A percentile compares a stretch with the other conserved stretches of the same genome.
phyloP scores from a whole-genome alignment of 1,140 invertebrate genomes.

The Pinna nobilis region DNA sequence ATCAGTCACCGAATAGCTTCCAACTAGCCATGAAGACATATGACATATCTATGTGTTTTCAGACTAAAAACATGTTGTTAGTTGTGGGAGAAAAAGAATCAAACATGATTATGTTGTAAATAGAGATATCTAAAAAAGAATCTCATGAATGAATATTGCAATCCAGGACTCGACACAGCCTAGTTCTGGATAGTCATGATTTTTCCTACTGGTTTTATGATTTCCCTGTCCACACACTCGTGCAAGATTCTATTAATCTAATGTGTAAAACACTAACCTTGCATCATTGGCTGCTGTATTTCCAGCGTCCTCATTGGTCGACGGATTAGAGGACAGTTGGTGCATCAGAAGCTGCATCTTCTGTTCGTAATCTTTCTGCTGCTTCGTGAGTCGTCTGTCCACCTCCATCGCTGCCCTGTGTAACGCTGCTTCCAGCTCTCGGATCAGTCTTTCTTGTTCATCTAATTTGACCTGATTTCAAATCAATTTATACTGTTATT shows the following conservation, averaged over 20 bases:
- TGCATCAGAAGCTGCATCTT: constrained; percentile 74
- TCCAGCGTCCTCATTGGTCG: constrained; percentile 8
- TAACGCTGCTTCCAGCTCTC: constrained; percentile 72
- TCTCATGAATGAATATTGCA: too few species aligned
- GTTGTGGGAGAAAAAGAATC: too few species aligned
- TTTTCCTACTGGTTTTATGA: too few species aligned
- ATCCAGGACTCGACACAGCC: too few species aligned
- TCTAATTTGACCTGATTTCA: constrained; percentile 76
- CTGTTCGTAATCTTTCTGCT: constrained; percentile 75
- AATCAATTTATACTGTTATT: too few species aligned
- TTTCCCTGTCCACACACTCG: background rate
- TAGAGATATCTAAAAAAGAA: too few species aligned
- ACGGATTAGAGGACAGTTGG: constrained; percentile 56
- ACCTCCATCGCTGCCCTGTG: constrained; percentile 72
- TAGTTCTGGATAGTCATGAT: too few species aligned
- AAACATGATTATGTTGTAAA: too few species aligned
- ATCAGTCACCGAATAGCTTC: too few species aligned
- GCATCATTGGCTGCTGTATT: background rate
- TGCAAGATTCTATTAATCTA: background rate
- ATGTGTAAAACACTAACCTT: constrained; percentile 1
- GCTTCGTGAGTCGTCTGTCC: constrained; percentile 71
- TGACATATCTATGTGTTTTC: too few species aligned
- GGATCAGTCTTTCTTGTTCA: constrained; percentile 73
- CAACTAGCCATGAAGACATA: too few species aligned
- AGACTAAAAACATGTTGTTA: too few species aligned